These are phyloP conservation scores for Drosophila guanche DNA, from an alignment of 1,140 invertebrate species.

Conservation along the genomic window DNA sequence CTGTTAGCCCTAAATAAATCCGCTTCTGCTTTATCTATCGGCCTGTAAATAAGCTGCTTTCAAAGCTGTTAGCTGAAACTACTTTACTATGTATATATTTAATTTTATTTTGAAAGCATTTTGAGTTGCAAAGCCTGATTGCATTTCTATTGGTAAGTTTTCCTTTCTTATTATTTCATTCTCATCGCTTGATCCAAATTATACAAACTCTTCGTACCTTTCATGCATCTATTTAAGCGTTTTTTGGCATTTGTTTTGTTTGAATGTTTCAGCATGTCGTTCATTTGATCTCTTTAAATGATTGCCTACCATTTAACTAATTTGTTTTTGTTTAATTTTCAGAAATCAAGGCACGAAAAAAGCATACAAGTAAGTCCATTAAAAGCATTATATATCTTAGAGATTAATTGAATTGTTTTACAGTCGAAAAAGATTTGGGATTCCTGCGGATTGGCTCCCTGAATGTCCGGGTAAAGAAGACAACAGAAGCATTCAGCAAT, in stretches of 20 bases:
- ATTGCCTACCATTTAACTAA: background rate
- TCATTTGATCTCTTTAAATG: conserved; percentile 37
- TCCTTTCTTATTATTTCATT: conserved; percentile 26
- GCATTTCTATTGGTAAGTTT: conserved; percentile 60
- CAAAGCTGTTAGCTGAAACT: conserved; percentile 26
- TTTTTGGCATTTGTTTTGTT: conserved; percentile 24
- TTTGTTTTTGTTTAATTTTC: conserved; percentile 82
- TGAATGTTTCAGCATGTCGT: conserved; percentile 23
- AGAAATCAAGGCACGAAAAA: conserved; percentile 90
- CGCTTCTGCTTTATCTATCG: conserved; percentile 7
- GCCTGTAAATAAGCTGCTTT: conserved; percentile 29
- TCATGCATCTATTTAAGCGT: conserved; percentile 13
- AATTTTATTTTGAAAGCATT: conserved; percentile 39
- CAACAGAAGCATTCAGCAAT: conserved; percentile 94
- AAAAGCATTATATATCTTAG: background rate
- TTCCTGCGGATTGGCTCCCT: conserved; percentile 95
- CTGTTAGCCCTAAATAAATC: conserved; percentile 9
- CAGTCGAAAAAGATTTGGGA: conserved; percentile 91
- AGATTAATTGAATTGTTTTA: conserved; percentile 9
- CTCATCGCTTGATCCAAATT: conserved; percentile 28
- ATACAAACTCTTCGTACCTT: conserved; percentile 9
- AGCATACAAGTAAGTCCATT: conserved; percentile 86
- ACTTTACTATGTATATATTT: conserved; percentile 18
- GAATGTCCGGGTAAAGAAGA: conserved; percentile 95
- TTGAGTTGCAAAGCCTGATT: conserved; percentile 55